Evolutionary conservation across 92 coral and sea anemone genomes (phyloP).

Genomic region (Palythoa grandis): DNA sequence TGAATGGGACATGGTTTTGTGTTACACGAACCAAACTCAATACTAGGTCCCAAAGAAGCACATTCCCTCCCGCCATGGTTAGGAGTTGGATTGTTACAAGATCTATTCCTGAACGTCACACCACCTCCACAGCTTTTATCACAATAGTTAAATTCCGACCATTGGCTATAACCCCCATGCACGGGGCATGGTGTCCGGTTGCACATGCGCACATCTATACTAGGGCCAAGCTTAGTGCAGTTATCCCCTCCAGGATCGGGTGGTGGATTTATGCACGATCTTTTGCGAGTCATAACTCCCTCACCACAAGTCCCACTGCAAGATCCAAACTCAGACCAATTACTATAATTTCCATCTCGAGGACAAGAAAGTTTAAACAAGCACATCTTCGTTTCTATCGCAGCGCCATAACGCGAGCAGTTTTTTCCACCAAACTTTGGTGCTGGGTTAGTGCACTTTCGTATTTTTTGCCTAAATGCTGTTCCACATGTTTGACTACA

Average conservation of each 20-base stretch:
- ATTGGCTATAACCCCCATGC: constrained; percentile 61
- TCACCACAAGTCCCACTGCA: constrained; percentile 76
- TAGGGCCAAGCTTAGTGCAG: constrained; percentile 68
- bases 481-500: constrained; percentile 82
- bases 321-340: constrained; percentile 80
- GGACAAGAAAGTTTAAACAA: constrained; percentile 58
- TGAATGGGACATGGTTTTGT: constrained; percentile 72
- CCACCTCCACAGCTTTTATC: constrained; percentile 65
- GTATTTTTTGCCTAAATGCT: constrained; percentile 58
- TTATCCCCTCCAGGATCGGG: constrained; percentile 69
- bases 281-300: constrained; percentile 68
- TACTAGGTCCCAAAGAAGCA: constrained; percentile 48
- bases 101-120: constrained; percentile 47
- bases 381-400: constrained; percentile 42
- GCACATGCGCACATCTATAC: constrained; percentile 51
- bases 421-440: constrained; percentile 80
- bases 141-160: constrained; percentile 66
- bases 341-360: constrained; percentile 74
- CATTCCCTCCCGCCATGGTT: constrained; percentile 66
- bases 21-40: constrained; percentile 58
- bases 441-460: constrained; percentile 75
- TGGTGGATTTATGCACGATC: constrained; percentile 75
- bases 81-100: constrained; percentile 64
- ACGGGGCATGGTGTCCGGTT: constrained; percentile 51
- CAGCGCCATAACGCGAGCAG: constrained; percentile 67